Evolutionary conservation across 64 coral and sea anemone species (phyloP), one percentile per base, ranked within the genome.

Genomic region (Stichodactyla helianthus): DNA sequence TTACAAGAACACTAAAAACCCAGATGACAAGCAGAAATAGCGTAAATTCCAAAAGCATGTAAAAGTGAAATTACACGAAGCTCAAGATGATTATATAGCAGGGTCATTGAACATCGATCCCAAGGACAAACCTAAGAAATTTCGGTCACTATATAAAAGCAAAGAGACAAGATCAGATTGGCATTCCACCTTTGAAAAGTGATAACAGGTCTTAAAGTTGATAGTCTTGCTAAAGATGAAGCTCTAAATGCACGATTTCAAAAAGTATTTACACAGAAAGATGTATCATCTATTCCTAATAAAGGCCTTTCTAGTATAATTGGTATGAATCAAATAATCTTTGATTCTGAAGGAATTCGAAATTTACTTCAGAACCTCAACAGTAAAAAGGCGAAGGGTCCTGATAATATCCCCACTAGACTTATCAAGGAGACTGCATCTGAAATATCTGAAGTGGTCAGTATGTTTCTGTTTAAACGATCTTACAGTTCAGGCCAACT

Each of bases 71-170:
- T 35, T 91, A 68, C 12, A n/a, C 12, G 28, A 79, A 27, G 74
- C 84, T 65, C 84, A 91, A 86, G 89, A 91, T 82, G 84, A 87
- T 58, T 91, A 51, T 27, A 91, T 91, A 71, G 89, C 84, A 71
- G 57, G 70, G 22, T 79, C 62, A 52, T 26, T 91, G 15, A 44
- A 87, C 53, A 68, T 35, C 52, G 59, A 86, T 4, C 56, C 56
- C 8, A 82, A 87, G 15, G 78, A 87, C 20, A 89, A 93, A 71
- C 91, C 87, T 15, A 88, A 93, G 82, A 93, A 88, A 35, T 88
- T 93, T 74, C 88, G 91, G 91, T 93, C 91, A n/a, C 64, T 93
- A 93, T 59, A 88, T 88, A 20, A 93, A 93, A 59, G 44, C 77
- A 26, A 88, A 88, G 44, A 84, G 79, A 84, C 91, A 92, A 15